phyloP scores from a whole-genome alignment of 92 coral and sea anemone genomes.

The Epizoanthus fatuus region DNA sequence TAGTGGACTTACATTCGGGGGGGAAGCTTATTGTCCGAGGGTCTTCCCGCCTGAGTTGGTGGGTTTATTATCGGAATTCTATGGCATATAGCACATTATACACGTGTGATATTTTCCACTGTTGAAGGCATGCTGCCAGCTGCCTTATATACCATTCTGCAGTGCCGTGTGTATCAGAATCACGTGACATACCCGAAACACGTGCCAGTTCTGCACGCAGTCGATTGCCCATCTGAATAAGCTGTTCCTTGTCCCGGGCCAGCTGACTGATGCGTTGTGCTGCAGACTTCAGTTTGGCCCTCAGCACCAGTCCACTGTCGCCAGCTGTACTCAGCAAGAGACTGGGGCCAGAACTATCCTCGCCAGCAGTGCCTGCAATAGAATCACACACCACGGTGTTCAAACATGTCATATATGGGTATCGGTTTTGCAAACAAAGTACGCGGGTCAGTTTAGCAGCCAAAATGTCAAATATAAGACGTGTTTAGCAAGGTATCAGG shows the following conservation, averaged over 20 bases:
- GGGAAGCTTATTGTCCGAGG: no score
- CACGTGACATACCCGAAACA: constrained; percentile 56
- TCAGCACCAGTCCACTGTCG: constrained; percentile 61
- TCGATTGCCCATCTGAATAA: constrained; percentile 97
- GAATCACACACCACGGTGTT: neutral
- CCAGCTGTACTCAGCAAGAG: constrained; percentile 29
- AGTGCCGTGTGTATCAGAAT: neutral
- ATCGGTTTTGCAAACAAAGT: no score
- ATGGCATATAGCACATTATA: no score
- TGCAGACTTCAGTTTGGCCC: constrained; percentile 86
- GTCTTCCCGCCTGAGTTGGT: no score
- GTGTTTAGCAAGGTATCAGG: no score
- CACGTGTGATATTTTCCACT: no score
- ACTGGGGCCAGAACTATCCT: constrained; percentile 6
- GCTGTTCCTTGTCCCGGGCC: constrained; percentile 93
- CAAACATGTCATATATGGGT: neutral
- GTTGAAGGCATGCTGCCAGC: no score
- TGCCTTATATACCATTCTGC: no score
- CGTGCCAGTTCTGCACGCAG: constrained; percentile 93
- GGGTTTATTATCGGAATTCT: no score
- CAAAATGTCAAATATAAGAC: no score
- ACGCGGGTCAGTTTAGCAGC: no score
- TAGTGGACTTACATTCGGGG: no score
- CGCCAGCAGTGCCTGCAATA: constrained; percentile 15
- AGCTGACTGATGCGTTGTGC: constrained; percentile 86